Evolutionary conservation across 2,888 invertebrate species (phyloP).

Genomic region (Onthophagus sagittarius): DNA sequence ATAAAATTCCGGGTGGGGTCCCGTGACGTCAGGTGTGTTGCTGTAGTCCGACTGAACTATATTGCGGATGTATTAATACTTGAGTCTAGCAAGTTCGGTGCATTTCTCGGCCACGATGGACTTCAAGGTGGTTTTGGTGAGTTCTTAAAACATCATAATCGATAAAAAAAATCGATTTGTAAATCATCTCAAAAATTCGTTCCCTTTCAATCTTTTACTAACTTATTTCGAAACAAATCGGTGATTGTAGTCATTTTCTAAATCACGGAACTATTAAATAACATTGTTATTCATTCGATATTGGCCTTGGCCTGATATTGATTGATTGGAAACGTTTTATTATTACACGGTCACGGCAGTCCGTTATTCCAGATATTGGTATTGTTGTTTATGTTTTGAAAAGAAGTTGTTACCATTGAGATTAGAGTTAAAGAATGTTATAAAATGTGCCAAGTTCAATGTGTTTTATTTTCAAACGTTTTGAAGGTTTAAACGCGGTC

Average conservation of each 20-base stretch:
- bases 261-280: neutral
- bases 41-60: slow-evolving; percentile 18
- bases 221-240: too few relatives aligned
- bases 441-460: too few relatives aligned
- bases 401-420: too few relatives aligned
- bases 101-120: neutral
- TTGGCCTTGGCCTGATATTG: neutral
- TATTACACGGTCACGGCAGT: neutral
- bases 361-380: neutral
- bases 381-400: neutral
- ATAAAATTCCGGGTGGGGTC: slow-evolving; percentile 20
- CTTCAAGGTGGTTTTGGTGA: slow-evolving; percentile 1
- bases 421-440: too few relatives aligned
- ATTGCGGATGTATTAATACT: slow-evolving; percentile 18
- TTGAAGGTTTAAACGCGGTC: too few relatives aligned
- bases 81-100: slow-evolving; percentile 9
- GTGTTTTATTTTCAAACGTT: too few relatives aligned
- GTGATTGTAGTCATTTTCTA: neutral
- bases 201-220: neutral
- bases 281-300: neutral
- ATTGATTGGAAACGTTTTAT: neutral
- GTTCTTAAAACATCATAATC: neutral
- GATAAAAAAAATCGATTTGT: too few relatives aligned
- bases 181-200: neutral
- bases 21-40: slow-evolving; percentile 17